Conservation (phyloP, 2,797 vertebrate species). For the Heliangelus exortis region DNA sequence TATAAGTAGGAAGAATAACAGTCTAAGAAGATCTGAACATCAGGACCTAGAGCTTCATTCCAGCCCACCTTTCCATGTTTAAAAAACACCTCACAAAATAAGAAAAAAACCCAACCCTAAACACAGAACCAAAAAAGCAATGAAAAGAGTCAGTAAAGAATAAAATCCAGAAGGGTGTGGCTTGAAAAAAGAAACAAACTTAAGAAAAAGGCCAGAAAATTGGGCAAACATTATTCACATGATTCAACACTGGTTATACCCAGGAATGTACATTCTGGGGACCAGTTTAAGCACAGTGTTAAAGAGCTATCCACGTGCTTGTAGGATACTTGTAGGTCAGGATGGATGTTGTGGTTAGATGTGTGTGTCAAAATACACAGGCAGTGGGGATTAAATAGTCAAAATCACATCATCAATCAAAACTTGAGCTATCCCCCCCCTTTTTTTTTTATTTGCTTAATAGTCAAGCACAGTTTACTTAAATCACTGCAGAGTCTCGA, state of each 20-base stretch:
- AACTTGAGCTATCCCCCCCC: background rate
- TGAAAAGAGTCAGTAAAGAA: background rate
- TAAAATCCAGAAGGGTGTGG: background rate
- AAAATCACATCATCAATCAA: background rate
- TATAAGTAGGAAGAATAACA: constrained; percentile 30
- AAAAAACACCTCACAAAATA: background rate
- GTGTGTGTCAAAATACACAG: too few species aligned
- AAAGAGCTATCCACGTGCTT: background rate
- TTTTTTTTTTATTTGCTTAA: background rate
- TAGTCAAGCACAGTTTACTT: background rate
- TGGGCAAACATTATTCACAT: background rate
- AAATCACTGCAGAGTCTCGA: background rate
- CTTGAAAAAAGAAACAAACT: background rate
- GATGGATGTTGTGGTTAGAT: background rate
- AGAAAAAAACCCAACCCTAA: background rate
- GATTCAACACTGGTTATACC: background rate
- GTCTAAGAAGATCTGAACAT: background rate
- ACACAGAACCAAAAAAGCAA: too few species aligned
- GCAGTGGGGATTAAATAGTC: background rate
- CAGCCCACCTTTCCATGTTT: background rate
- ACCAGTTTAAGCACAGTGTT: background rate
- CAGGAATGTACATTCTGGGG: background rate
- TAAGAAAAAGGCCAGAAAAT: background rate
- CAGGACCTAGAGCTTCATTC: background rate
- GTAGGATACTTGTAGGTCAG: background rate